Conservation (phyloP, 2,797 vertebrate genomes). For the Pseudochirops cupreus region DNA sequence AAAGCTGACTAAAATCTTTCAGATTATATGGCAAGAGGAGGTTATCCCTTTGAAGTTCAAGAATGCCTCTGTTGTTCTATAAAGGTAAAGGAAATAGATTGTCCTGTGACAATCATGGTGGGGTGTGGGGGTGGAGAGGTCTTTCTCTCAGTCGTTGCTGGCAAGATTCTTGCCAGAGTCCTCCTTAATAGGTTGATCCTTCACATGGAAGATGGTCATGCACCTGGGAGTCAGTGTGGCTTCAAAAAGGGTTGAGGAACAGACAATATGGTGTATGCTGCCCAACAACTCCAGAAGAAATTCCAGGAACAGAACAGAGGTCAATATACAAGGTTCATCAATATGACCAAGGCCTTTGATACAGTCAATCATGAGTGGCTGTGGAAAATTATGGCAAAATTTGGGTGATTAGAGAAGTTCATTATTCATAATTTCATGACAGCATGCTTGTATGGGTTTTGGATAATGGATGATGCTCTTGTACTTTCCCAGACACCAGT, state of each 20-base stretch:
- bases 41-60: not conserved
- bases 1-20: not conserved
- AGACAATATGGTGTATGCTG: not conserved
- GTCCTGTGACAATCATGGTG: not conserved
- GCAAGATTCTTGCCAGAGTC: not conserved
- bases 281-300: not conserved
- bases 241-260: not conserved
- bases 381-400: not conserved
- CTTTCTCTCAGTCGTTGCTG: not conserved
- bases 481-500: no score
- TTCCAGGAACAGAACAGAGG: not conserved
- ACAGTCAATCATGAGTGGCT: not conserved
- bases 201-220: not conserved
- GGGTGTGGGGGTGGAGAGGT: no score
- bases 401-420: not conserved
- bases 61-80: not conserved
- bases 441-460: not conserved
- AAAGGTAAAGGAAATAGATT: not conserved
- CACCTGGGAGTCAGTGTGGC: not conserved
- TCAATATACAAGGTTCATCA: not conserved
- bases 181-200: not conserved
- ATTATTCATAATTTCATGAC: not conserved
- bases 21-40: not conserved
- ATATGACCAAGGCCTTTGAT: not conserved
- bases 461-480: no score